Evolutionary conservation across 1,140 invertebrate species (phyloP), one percentile per base, ranked within the genome.

Genomic region (Chelonus insularis): DNA sequence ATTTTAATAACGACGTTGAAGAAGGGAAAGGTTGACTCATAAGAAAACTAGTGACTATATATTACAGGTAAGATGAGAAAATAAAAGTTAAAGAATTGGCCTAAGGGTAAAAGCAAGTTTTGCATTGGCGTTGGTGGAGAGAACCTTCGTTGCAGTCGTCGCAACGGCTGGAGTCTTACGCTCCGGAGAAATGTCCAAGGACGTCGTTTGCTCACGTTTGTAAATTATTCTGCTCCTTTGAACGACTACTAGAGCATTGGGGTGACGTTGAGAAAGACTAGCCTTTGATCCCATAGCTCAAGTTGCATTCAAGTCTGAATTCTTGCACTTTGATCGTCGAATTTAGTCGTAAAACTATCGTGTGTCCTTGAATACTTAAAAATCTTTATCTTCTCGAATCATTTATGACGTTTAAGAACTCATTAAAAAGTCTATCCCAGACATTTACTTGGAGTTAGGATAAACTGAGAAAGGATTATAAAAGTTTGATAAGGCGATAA

Each of bases 391-490:
- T n/a, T 8, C 48, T 34, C 23, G 14, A 51, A 72, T 74, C 71
- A 75, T 74, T 75, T 75, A 75, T 73, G 73, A 74, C 71, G 72
- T 74, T 74, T 72, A 75, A 72, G 70, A 75, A 75, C 73, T 75
- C 71, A 72, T 75, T 75, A 75, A 51, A 74, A 74, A 75, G 65
- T 68, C 66, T 65, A 61, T 62, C 8, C 14, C 36, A 61, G 18
- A 16, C 4, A 43, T 70, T 68, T 59, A 64, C 64, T 60, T 54
- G 5, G 23, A n/a, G 29, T 32, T 4, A n/a, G 36, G 36, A 20
- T 18, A 29, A 41, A 43, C 16, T 32, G 8, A 16, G 5, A 12
- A 23, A 8, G 29, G 70, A 74, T 75, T 75, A 74, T 75, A 68
- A 74, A 75, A 75, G 71, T 75, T 75, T 75, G 71, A 75, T 75